Evolutionary conservation across 2,113 vertebrate genomes (phyloP), one percentile per base, ranked within the genome.

Genomic region (Oenanthe oenanthe): DNA sequence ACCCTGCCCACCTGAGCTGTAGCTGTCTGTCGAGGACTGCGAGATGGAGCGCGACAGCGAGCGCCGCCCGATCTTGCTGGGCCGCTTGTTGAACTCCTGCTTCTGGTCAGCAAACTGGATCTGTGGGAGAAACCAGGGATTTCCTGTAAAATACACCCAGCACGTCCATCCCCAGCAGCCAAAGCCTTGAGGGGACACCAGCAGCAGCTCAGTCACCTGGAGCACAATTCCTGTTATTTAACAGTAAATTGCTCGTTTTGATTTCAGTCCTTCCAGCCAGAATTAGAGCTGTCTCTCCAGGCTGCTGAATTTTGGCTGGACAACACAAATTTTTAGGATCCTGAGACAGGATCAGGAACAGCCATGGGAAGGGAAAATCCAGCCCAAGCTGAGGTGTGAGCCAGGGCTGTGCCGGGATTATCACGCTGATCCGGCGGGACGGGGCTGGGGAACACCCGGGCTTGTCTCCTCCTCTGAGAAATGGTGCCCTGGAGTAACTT

Each of bases 21-120:
- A 99, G 97, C 99, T 99, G 96, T 99, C 99, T 60, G 99, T 99
- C 10, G 99, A 99, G 13, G 99, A 99, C 97, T 99, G 99, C 18
- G 99, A 99, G 98, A 99, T 99, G 93, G 99, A 99, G 86, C 99
- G 99, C 25, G 99, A 99, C 56, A 99, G 98, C 6, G 99, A 99
- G 25, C 99, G 99, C 31, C 99, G 99, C 67, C 99, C 99, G 5
- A 99, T 99, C 98, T 99, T 99, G 40, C 98, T 99, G 9, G 99
- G 99, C 53, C 99, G 98, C 96, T 99, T 99, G 98, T 99, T 99
- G 97, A 99, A 99, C 89, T 99, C 99, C 90, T 99, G 99, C 93
- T 99, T 99, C 92, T 99, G 99, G 98, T 99, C 99, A 20, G 99
- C 99, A 95, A 99, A 99, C 89, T 99, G 99, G 98, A 99, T 99